Conservation (phyloP, 2,888 invertebrate genomes). For the Cheilosia urbana region DNA sequence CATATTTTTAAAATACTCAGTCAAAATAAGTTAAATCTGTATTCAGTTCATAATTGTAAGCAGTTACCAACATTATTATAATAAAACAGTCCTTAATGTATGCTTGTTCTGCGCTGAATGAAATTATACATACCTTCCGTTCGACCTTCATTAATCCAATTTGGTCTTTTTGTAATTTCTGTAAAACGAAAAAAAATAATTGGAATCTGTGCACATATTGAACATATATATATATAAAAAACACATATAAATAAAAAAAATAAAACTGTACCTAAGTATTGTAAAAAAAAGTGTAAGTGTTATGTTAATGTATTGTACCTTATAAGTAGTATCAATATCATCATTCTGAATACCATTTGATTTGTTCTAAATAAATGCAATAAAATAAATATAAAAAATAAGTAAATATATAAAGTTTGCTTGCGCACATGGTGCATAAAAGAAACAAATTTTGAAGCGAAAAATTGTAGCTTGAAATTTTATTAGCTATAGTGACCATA, state of each 20-base stretch:
- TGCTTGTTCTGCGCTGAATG: not conserved
- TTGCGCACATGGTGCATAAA: not conserved
- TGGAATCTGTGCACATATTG: conserved; percentile 21
- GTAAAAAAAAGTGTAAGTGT: conserved; percentile 16
- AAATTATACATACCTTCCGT: conserved; percentile 78
- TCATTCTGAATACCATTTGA: conserved; percentile 51
- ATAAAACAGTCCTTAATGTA: not conserved
- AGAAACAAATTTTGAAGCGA: too few relatives aligned
- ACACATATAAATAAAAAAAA: conserved; percentile 13
- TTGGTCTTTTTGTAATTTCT: conserved; percentile 79
- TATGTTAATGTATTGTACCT: conserved; percentile 24
- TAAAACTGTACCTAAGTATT: not conserved
- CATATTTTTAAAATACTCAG: too few relatives aligned
- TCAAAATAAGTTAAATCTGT: too few relatives aligned
- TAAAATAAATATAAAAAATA: conserved; percentile 4
- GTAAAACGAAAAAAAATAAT: conserved; percentile 5
- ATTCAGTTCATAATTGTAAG: too few relatives aligned
- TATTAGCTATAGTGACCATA: too few relatives aligned
- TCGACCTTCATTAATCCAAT: conserved; percentile 79
- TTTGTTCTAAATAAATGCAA: conserved; percentile 23
- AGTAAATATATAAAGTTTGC: not conserved
- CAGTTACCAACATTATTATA: too few relatives aligned
- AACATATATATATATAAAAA: conserved; percentile 12
- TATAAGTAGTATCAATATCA: conserved; percentile 26
- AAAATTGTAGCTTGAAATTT: too few relatives aligned